Evolutionary conservation across 2,113 vertebrate species (phyloP), one percentile per base, ranked within the genome.

Genomic region (Silurus meridionalis): DNA sequence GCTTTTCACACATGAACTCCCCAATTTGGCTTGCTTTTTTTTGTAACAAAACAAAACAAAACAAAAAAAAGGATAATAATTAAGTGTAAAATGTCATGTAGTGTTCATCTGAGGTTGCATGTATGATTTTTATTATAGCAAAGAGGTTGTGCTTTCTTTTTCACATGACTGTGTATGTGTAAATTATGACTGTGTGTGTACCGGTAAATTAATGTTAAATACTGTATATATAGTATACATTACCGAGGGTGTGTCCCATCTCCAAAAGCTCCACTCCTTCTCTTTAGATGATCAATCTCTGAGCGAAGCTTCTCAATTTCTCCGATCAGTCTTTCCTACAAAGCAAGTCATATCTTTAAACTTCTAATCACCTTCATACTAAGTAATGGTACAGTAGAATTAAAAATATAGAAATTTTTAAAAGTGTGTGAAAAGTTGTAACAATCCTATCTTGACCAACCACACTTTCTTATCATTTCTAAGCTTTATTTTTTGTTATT

Each of bases 251-350:
- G 97, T 87, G 96, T 88, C 58, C 95, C 95, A 64, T 99, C 97
- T 91, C 95, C 96, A 28, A 97, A 97, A 0, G 92, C 94, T 17
- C 96, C 97, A 69, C 97, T 97, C 88, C 96, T 95, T 82, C 96
- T 96, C 90, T 98, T 98, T 92, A 98, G 93, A 91, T 98, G 97
- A 91, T 99, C 98, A 0, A 99, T 95, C 93, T 99, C 98, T 80
- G 96, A 92, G 88, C 97, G 95, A 88, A 99, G 92, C 87, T 98
- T 99, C 88, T 99, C 97, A 2, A 99, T 98, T 94, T 99, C 98
- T 0, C 97, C 96, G 0, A 97, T 97, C 90, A 99, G 92, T 57
- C 97, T 95, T 87, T 97, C 96, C 98, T 99, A 92, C 90, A 74
- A 15, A 82, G 67, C 4, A 50, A 81, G 55, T 5, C 15, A 4